Evolutionary conservation across 2,797 vertebrate genomes (phyloP).

Genomic region (Mormyrops boulengeri): DNA sequence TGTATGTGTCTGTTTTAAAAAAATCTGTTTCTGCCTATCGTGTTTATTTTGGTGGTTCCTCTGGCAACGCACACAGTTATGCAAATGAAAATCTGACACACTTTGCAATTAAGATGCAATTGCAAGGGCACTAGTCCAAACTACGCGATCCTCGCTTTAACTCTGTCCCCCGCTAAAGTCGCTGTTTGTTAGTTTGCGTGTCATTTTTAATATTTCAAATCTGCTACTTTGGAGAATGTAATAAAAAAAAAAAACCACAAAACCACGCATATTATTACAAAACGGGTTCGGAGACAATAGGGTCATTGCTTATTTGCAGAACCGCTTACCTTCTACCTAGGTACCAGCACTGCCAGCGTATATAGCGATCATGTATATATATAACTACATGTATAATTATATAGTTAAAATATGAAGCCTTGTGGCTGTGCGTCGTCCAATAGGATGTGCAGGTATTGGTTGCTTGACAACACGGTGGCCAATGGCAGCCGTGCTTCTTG

Average conservation of each 20-base stretch:
- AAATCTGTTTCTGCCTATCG: not conserved
- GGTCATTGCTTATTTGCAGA: not conserved
- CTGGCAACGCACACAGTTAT: conserved; percentile 4
- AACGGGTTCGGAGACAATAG: not conserved
- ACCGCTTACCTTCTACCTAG: not conserved
- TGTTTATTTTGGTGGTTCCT: not conserved
- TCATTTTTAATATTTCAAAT: not conserved
- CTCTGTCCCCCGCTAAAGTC: not conserved
- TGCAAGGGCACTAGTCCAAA: not conserved
- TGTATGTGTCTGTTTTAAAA: not conserved
- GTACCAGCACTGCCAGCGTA: not conserved
- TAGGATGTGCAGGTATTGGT: conserved; percentile 43
- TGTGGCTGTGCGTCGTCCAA: conserved; percentile 44
- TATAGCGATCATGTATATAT: not conserved
- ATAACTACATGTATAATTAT: not conserved
- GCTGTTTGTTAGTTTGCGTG: not conserved
- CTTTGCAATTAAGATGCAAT: not conserved
- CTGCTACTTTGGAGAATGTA: not conserved
- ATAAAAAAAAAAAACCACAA: not conserved
- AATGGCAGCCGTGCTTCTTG: conserved; percentile 49
- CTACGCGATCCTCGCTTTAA: not conserved
- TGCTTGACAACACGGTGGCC: conserved; percentile 50
- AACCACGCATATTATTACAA: not conserved
- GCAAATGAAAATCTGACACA: not conserved
- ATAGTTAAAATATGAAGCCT: not conserved